These are phyloP conservation scores for Bufo gargarizans DNA, from an alignment of 2,113 vertebrate species.

Conservation along the genomic window DNA sequence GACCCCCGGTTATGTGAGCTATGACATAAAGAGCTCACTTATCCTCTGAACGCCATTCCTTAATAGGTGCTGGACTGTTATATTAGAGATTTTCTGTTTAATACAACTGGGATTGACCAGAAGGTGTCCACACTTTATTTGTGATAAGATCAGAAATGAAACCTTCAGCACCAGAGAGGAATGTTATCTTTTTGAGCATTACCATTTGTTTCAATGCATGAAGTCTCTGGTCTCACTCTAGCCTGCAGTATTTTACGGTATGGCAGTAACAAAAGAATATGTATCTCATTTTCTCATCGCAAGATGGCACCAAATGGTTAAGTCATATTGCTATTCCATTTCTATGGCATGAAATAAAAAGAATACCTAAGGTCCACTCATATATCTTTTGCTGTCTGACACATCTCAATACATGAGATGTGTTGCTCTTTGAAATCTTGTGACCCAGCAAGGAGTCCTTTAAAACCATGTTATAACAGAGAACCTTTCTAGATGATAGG, in stretches of 20 bases:
- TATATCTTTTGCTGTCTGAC: constrained; percentile 53
- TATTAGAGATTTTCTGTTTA: background rate
- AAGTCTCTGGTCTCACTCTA: background rate
- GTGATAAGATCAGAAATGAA: background rate
- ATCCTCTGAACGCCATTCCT: background rate
- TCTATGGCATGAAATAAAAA: constrained; percentile 43
- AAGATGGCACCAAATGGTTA: constrained; percentile 34
- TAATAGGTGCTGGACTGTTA: background rate
- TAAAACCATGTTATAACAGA: constrained; percentile 59
- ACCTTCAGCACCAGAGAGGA: background rate
- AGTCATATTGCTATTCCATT: constrained; percentile 30
- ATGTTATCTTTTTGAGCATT: constrained; percentile 7
- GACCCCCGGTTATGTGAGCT: background rate
- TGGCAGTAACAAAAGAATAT: background rate
- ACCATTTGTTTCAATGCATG: background rate
- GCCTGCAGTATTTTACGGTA: background rate
- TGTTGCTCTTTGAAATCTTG: constrained; percentile 57
- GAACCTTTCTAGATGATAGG: constrained; percentile 59
- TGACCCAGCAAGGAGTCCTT: constrained; percentile 59
- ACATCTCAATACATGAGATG: constrained; percentile 56
- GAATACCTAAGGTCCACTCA: constrained; percentile 51
- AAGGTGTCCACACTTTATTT: background rate
- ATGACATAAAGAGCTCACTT: background rate
- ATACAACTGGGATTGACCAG: no score
- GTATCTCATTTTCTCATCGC: background rate